These are phyloP conservation scores for Geopemphigus sp. DNA, from an alignment of 1,140 invertebrate species.

Conservation along the genomic window DNA sequence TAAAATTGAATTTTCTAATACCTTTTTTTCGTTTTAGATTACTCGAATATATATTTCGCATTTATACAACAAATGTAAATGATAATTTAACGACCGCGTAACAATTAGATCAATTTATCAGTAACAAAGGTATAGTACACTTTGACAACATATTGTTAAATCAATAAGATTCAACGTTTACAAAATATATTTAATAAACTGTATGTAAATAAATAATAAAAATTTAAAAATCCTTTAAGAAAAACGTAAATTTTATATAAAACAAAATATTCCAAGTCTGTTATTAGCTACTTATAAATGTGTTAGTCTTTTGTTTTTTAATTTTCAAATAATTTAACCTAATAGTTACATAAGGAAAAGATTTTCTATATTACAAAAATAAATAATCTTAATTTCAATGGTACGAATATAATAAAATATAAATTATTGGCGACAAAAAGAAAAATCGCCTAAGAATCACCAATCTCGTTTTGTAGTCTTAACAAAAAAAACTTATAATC, in stretches of 20 bases:
- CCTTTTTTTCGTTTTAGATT: background rate
- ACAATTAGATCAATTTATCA: too few species aligned
- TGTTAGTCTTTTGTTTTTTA: background rate
- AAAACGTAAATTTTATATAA: background rate
- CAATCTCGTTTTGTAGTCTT: background rate
- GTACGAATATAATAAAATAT: slow-evolving; percentile 10
- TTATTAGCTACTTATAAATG: background rate
- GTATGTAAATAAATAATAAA: background rate
- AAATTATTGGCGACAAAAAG: background rate
- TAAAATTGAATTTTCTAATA: background rate
- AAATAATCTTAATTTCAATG: slow-evolving; percentile 31
- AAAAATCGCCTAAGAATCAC: slow-evolving; percentile 49
- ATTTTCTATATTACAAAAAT: slow-evolving; percentile 25
- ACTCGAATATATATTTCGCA: background rate
- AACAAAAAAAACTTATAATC: background rate
- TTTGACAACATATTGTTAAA: too few species aligned
- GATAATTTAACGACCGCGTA: background rate
- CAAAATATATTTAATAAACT: background rate
- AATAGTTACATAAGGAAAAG: slow-evolving; percentile 3
- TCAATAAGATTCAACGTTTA: background rate
- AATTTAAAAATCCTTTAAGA: background rate
- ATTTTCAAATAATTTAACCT: background rate
- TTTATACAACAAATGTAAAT: background rate
- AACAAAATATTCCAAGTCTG: background rate
- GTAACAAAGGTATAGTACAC: too few species aligned